These are phyloP conservation scores for Netelia melanura DNA, from an alignment of 2,888 invertebrate genomes.

Conservation along the genomic window DNA sequence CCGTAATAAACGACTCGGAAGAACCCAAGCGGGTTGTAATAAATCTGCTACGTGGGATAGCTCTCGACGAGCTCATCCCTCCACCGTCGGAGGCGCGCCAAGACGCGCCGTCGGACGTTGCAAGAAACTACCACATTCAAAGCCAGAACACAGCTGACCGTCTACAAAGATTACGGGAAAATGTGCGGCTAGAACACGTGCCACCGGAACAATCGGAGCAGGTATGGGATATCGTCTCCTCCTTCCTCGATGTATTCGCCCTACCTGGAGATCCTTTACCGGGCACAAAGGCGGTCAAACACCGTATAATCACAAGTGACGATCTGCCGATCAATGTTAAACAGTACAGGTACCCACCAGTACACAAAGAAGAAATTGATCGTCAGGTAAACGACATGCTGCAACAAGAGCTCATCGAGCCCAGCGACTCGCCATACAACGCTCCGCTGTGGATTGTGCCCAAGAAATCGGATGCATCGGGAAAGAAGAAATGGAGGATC, in stretches of 20 bases:
- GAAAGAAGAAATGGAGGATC: too few relatives aligned
- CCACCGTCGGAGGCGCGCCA: not conserved
- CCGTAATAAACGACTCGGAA: slow-evolving; percentile 39
- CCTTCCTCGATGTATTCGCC: slow-evolving; percentile 8
- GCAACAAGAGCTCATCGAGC: too few relatives aligned
- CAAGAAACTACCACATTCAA: not conserved
- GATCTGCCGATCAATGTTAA: slow-evolving; percentile 11
- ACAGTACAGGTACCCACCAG: not conserved
- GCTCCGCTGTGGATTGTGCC: too few relatives aligned
- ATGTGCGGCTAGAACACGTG: slow-evolving; percentile 11
- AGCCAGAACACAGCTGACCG: not conserved
- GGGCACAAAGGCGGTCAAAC: slow-evolving; percentile 34
- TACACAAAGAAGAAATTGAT: slow-evolving; percentile 8
- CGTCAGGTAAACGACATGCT: too few relatives aligned
- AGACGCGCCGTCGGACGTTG: slow-evolving; percentile 5
- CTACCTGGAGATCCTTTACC: slow-evolving; percentile 17
- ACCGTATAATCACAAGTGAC: slow-evolving; percentile 1
- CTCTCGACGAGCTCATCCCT: not conserved
- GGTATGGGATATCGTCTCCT: not conserved
- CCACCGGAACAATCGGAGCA: not conserved
- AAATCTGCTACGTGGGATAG: slow-evolving; percentile 11
- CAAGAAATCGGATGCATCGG: too few relatives aligned
- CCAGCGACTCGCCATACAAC: too few relatives aligned
- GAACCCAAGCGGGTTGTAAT: slow-evolving; percentile 5
- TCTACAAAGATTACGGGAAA: not conserved